Evolutionary conservation across 2,888 invertebrate species (phyloP).

Genomic region (Andrena hattorfiana): DNA sequence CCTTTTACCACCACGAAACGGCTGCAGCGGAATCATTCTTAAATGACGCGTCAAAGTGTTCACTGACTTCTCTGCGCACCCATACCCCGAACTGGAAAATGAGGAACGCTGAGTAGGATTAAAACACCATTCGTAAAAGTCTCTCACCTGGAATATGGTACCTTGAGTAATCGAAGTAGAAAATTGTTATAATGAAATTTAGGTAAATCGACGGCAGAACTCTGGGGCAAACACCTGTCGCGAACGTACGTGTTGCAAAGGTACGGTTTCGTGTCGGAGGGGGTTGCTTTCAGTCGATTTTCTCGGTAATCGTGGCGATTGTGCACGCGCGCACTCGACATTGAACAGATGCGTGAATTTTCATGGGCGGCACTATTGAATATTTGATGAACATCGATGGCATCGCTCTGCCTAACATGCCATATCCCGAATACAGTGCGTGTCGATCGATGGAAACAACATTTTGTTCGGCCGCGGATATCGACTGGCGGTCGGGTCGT

Average conservation of each 20-base stretch:
- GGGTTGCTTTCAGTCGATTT: conserved; percentile 18
- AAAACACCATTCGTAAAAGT: too few species aligned
- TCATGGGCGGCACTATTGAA: conserved; percentile 42
- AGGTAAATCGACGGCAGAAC: neutral
- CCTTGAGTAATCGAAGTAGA: too few species aligned
- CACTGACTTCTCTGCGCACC: too few species aligned
- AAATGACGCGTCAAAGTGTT: too few species aligned
- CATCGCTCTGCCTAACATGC: conserved; percentile 56
- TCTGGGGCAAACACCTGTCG: conserved; percentile 8
- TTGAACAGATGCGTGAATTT: conserved; percentile 43
- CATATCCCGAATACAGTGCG: conserved; percentile 29
- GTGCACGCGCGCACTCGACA: neutral
- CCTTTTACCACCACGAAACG: neutral
- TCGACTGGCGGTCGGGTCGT: conserved; percentile 35
- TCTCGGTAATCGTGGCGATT: conserved; percentile 17
- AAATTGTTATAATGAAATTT: too few species aligned
- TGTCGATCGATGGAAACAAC: conserved; percentile 42
- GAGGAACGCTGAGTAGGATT: too few species aligned
- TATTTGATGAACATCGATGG: conserved; percentile 57
- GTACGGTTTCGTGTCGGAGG: conserved; percentile 10
- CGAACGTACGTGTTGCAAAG: neutral
- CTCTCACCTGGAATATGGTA: too few species aligned
- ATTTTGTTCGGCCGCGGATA: conserved; percentile 39
- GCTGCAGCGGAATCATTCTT: neutral
- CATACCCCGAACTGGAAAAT: too few species aligned